Conservation (phyloP, 2,888 invertebrate genomes). For the Chymomyza amoena region DNA sequence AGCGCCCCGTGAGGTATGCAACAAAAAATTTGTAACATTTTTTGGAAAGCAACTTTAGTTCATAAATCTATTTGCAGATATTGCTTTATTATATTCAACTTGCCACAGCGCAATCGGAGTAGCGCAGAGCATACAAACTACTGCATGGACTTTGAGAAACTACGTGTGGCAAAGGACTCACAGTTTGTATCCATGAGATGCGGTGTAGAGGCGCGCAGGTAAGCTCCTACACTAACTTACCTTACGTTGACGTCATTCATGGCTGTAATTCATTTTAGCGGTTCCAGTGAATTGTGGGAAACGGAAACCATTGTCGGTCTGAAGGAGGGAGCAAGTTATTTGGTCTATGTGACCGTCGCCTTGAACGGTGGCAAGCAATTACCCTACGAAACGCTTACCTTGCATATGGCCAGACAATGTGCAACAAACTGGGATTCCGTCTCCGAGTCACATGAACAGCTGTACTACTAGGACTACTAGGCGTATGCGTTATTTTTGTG, state of each 20-base stretch:
- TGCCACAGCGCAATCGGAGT: slow-evolving; percentile 76
- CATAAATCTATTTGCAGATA: slow-evolving; percentile 58
- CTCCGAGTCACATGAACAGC: slow-evolving; percentile 71
- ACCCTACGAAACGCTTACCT: slow-evolving; percentile 81
- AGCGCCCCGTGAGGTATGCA: slow-evolving; percentile 75
- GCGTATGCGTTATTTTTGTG: slow-evolving; percentile 21
- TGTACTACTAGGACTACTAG: slow-evolving; percentile 63
- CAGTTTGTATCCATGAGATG: slow-evolving; percentile 76
- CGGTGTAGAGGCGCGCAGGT: slow-evolving; percentile 72
- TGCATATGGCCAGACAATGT: slow-evolving; percentile 73
- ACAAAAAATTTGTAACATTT: background rate
- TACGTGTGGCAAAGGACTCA: slow-evolving; percentile 71
- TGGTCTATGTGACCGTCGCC: slow-evolving; percentile 81
- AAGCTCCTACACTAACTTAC: slow-evolving; percentile 4
- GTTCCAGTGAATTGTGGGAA: slow-evolving; percentile 78
- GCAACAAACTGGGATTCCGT: slow-evolving; percentile 52
- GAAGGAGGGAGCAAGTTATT: slow-evolving; percentile 80
- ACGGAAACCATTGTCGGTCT: slow-evolving; percentile 79
- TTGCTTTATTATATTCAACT: slow-evolving; percentile 77
- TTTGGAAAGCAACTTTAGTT: background rate
- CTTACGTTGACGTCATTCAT: background rate
- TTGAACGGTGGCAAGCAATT: slow-evolving; percentile 81
- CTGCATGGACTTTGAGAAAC: slow-evolving; percentile 76
- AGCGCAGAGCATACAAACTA: slow-evolving; percentile 77
- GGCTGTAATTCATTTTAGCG: slow-evolving; percentile 51